Conservation (phyloP, 2,888 invertebrate genomes). For the Catonia carolina region DNA sequence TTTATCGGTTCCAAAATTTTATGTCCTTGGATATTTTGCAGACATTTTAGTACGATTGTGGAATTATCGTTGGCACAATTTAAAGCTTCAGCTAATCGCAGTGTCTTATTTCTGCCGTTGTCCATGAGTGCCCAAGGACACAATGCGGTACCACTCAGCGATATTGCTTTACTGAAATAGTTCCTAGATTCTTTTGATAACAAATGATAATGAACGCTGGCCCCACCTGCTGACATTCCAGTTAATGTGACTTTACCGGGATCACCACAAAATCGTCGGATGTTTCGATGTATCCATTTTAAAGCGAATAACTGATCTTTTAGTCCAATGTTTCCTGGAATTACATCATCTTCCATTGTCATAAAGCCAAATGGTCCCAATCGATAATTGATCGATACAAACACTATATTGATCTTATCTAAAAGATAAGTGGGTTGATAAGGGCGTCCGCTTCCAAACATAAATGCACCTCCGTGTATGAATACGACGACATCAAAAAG, state of each 20-base stretch:
- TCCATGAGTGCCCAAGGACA: constrained; percentile 54
- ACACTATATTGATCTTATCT: constrained; percentile 47
- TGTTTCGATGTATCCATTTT: constrained; percentile 36
- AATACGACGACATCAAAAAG: constrained; percentile 41
- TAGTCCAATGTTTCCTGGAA: constrained; percentile 40
- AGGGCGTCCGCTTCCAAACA: constrained; percentile 52
- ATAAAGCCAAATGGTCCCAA: constrained; percentile 44
- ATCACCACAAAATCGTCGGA: constrained; percentile 39
- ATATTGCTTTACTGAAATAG: constrained; percentile 55
- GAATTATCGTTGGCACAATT: constrained; percentile 51
- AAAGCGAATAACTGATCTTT: constrained; percentile 37
- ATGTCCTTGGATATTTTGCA: constrained; percentile 53
- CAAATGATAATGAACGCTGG: constrained; percentile 39
- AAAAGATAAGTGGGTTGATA: constrained; percentile 55
- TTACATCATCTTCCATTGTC: constrained; percentile 37
- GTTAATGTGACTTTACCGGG: constrained; percentile 37
- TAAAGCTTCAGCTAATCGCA: constrained; percentile 52
- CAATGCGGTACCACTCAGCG: constrained; percentile 63
- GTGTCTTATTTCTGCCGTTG: constrained; percentile 54
- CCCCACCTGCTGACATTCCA: constrained; percentile 41
- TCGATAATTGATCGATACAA: constrained; percentile 42
- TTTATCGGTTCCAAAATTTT: constrained; percentile 21
- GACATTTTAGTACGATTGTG: constrained; percentile 56
- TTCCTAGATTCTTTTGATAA: constrained; percentile 37
- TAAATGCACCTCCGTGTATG: constrained; percentile 49